A percentile compares a stretch with the other conserved stretches of the same genome.
phyloP scores from a whole-genome alignment of 2,113 vertebrate species.

The Azemiops feae region DNA sequence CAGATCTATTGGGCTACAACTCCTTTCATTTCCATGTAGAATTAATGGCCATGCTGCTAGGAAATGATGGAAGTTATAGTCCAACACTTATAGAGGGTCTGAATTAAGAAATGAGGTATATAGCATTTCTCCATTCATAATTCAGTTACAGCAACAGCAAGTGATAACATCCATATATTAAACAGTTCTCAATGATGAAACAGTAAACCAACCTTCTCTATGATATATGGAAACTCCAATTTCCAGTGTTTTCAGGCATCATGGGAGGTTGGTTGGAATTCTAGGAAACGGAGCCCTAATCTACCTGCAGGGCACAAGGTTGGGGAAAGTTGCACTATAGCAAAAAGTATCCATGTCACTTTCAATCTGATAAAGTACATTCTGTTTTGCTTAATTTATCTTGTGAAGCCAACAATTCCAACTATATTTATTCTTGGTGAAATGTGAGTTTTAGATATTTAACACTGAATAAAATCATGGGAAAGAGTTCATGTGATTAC shows the following conservation, averaged over 20 bases:
- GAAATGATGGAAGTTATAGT: not conserved
- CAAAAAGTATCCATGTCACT: not conserved
- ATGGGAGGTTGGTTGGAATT: not conserved
- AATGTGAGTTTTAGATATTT: not conserved
- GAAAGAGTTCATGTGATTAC: not conserved
- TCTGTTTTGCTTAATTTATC: not conserved
- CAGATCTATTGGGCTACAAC: not conserved
- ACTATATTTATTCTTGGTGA: not conserved
- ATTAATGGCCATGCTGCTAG: not conserved
- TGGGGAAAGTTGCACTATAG: not conserved
- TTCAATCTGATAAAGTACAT: not conserved
- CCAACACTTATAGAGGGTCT: not conserved
- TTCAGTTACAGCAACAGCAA: not conserved
- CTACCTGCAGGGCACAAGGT: not conserved
- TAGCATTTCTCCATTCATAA: not conserved
- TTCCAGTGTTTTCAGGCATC: not conserved
- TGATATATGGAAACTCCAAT: not conserved
- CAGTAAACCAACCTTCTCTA: not conserved
- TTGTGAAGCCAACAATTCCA: not conserved
- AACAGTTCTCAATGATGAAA: not conserved
- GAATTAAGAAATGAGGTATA: not conserved
- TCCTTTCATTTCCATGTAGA: not conserved
- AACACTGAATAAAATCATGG: not conserved
- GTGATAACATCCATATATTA: not conserved
- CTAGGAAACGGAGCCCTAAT: not conserved